Evolutionary conservation across 2,888 invertebrate genomes (phyloP), one percentile per base, ranked within the genome.

Genomic region (Spisula subtruncata): DNA sequence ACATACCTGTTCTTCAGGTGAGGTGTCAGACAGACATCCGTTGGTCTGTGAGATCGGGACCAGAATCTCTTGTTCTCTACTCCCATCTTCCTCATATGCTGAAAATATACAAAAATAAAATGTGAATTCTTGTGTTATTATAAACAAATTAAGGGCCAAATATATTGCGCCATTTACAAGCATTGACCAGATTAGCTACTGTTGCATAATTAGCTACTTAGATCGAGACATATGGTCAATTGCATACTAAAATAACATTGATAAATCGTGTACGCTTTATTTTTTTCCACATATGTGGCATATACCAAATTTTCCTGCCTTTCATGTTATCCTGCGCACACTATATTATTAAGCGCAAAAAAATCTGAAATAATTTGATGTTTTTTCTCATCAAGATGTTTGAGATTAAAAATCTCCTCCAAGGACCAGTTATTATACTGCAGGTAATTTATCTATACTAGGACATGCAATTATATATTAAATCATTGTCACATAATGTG

Each of bases 31-130:
- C 16, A 56, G 1, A 56, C 87, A 85, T 16, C 90, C 90, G 81
- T 90, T 90, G 8, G 87, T 75, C 48, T 81, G 83, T 41, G 87
- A 75, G 54, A 91, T 85, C 1, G 91, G 87, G 20, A 89, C 80
- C 18, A 91, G 66, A 14, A 91, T 48, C 18, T 85, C 89, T 8
- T 51, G 84, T 71, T 60, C 51, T 5, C n/a, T 81, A 25, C 83
- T 87, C n/a, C 51, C 83, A 12, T 91, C 91, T 32, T 90, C 89
- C 35, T 87, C 87, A 81, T 87, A 91, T 1, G 89, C 91, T 91
- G 87, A 46, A 91, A 91, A 66, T 35, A 83, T 46, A 83, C 1
- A 83, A 87, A 1, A 35, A 10, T 14, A 80, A 41, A 46, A 48
- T 35, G 10, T 48, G 20, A 48, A 41, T 25, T 66, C 12, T 41